These are phyloP conservation scores for Chelonus insularis DNA, from an alignment of 1,140 invertebrate species.

Conservation along the genomic window DNA sequence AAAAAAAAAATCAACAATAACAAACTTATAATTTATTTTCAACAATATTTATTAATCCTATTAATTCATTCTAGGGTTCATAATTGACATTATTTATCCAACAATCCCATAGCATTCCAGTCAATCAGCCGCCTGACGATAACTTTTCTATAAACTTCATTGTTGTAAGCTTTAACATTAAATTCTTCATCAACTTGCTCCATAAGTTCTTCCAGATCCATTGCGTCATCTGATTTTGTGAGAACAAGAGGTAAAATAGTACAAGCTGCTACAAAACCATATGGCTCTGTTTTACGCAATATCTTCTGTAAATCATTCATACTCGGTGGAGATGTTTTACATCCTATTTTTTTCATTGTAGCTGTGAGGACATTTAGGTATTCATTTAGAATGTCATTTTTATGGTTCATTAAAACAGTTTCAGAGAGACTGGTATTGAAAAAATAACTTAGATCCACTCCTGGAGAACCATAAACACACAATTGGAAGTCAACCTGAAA, in stretches of 20 bases:
- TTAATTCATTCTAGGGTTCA: neutral
- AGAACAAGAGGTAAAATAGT: slow-evolving; percentile 42
- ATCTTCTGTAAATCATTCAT: slow-evolving; percentile 45
- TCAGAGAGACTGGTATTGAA: slow-evolving; percentile 52
- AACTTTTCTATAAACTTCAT: slow-evolving; percentile 30
- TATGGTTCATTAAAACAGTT: slow-evolving; percentile 40
- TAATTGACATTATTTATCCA: slow-evolving; percentile 35
- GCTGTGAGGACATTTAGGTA: slow-evolving; percentile 45
- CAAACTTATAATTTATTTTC: too few relatives aligned
- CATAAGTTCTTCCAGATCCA: slow-evolving; percentile 42
- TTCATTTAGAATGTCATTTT: slow-evolving; percentile 51
- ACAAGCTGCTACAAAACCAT: slow-evolving; percentile 42
- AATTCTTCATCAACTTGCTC: slow-evolving; percentile 1
- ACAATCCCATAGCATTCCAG: slow-evolving; percentile 38
- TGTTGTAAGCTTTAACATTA: slow-evolving; percentile 17
- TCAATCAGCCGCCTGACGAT: slow-evolving; percentile 40
- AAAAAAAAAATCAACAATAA: too few relatives aligned
- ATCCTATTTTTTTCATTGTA: slow-evolving; percentile 50
- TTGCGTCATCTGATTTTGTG: slow-evolving; percentile 35
- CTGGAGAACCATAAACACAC: slow-evolving; percentile 53
- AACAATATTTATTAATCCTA: too few relatives aligned
- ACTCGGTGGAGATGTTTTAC: slow-evolving; percentile 50
- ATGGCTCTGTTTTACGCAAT: slow-evolving; percentile 39
- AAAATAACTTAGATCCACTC: slow-evolving; percentile 61
- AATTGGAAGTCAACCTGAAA: slow-evolving; percentile 64